A percentile compares a stretch with the other conserved stretches of the same genome.
phyloP scores from a whole-genome alignment of 2,113 vertebrate species.

The Cebidichthys violaceus region DNA sequence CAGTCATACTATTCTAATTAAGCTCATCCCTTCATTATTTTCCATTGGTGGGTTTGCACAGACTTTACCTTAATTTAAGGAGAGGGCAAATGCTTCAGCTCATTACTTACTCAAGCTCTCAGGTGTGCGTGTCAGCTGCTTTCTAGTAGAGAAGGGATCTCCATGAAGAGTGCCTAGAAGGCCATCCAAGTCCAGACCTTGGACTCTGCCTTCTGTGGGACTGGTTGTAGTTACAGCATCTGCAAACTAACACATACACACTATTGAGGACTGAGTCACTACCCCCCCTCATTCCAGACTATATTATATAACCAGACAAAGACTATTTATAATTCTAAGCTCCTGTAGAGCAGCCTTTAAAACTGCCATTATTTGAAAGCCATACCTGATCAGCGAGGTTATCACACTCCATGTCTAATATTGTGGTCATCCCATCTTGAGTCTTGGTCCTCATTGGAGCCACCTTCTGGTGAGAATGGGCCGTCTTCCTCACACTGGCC shows the following conservation, averaged over 20 bases:
- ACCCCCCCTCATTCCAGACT: too few relatives aligned
- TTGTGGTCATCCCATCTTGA: conserved; percentile 21
- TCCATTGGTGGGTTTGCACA: neutral
- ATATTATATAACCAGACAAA: neutral
- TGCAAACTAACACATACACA: conserved; percentile 83
- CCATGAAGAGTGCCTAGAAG: conserved; percentile 77
- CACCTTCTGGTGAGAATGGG: neutral
- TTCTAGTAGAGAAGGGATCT: conserved; percentile 87
- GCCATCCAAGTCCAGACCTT: conserved; percentile 79
- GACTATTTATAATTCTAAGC: neutral
- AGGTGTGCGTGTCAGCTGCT: conserved; percentile 89
- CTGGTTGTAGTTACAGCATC: conserved; percentile 77
- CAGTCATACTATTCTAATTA: neutral
- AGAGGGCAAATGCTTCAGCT: neutral
- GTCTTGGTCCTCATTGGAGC: conserved; percentile 41
- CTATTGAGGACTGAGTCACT: neutral
- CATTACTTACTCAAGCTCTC: conserved; percentile 89
- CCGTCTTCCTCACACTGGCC: conserved; percentile 35
- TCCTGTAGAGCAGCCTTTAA: neutral
- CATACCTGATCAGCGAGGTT: conserved; percentile 80
- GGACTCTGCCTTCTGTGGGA: conserved; percentile 57
- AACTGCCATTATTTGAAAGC: neutral
- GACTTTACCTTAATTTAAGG: neutral
- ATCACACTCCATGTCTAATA: conserved; percentile 75
- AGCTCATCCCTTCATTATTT: neutral